Base-by-base conservation (phyloP, 2,113 vertebrate species). In the Columba livia region DNA sequence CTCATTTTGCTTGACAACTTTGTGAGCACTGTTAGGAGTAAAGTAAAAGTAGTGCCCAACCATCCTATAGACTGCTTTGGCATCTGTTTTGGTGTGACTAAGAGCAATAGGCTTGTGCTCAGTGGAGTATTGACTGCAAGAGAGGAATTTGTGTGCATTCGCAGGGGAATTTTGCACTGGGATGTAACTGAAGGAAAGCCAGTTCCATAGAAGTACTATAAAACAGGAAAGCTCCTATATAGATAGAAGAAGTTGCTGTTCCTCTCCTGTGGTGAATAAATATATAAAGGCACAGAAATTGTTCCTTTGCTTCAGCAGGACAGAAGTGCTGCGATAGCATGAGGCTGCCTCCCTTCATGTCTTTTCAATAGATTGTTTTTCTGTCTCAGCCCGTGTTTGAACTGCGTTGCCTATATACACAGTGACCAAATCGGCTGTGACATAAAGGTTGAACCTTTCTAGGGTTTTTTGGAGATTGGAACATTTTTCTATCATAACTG, bases 351-450 rank as follows among this genome's bases (percentile, higher is more conserved):
- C 57, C 74, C 77, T 89, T 93, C 58, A 21, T 44, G 73, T 56
- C 79, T 91, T 95, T 94, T 79, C 79, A 47, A 70, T 79, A 71
- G 31, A 88, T 65, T 92, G 86, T 93, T 97, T 95, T 96, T 93
- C 91, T 94, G 94, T 94, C 85, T 95, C 70, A 89, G 88, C 36
- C 42, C 0, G 2, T 85, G 65, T 97, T 97, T 97, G 88, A 97
- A 95, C 88, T 90, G 86, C 4, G 17, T 77, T 93, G 91, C 83
- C 78, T 94, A 47, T 85, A 87, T 91, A 85, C 67, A 64, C 85
- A 85, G 85, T 91, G 94, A 96, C 93, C 93, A 96, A 95, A 96
- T 96, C 71, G 19, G 48, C 95, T 88, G 60, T 95, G 95, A 96
- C 94, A 94, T 93, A 94, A 91, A 96, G 93, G 83, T 89, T 96